Conservation (phyloP, 2,888 invertebrate genomes). For the Mellilla xanthometata region DNA sequence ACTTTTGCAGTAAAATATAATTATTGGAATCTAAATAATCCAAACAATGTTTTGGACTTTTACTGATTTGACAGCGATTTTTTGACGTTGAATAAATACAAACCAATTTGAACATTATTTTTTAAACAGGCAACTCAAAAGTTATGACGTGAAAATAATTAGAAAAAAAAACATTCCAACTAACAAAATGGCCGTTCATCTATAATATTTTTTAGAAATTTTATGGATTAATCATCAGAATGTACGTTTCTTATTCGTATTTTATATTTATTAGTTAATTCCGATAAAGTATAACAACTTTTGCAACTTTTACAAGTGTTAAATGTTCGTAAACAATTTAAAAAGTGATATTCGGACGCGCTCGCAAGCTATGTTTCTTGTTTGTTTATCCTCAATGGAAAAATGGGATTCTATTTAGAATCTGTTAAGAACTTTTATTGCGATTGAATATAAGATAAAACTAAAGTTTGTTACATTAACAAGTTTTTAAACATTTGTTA, state of each 20-base stretch:
- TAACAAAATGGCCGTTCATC: constrained; percentile 67
- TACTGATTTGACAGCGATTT: too few relatives aligned
- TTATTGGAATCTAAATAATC: too few relatives aligned
- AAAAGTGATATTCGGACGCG: constrained; percentile 17
- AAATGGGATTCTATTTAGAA: constrained; percentile 18
- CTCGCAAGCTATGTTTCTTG: constrained; percentile 36
- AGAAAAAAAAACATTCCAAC: constrained; percentile 42
- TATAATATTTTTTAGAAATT: constrained; percentile 47
- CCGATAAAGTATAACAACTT: not conserved
- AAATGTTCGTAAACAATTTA: not conserved
- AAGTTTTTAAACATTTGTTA: not conserved
- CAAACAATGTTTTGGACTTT: too few relatives aligned
- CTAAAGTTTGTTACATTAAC: not conserved
- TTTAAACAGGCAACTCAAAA: too few relatives aligned
- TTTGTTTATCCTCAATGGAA: constrained; percentile 42
- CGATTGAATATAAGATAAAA: not conserved
- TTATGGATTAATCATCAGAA: constrained; percentile 42
- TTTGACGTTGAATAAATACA: too few relatives aligned
- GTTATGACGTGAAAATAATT: not conserved
- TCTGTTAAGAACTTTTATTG: constrained; percentile 1
- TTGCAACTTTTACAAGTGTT: not conserved
- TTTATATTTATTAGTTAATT: constrained; percentile 10
- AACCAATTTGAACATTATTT: too few relatives aligned
- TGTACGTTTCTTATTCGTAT: constrained; percentile 40
- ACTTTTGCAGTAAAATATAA: too few relatives aligned